These are phyloP conservation scores for Rhea americana DNA, from an alignment of 2,113 vertebrate species.

Conservation along the genomic window DNA sequence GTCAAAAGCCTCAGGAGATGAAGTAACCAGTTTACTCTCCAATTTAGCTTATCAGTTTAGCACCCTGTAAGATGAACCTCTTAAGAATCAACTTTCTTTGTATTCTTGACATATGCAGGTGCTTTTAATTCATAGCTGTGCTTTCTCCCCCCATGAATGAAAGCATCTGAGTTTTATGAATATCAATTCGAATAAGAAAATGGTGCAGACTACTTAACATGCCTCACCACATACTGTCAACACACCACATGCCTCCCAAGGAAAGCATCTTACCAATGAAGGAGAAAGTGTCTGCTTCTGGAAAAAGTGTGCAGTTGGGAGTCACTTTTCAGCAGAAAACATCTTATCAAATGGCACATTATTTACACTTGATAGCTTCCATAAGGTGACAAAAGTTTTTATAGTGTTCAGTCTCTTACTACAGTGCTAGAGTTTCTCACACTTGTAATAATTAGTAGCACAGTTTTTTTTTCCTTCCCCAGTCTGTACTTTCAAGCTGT, in stretches of 20 bases:
- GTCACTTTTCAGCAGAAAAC: slow-evolving; percentile 21
- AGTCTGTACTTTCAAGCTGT: neutral
- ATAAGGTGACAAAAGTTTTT: neutral
- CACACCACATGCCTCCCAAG: neutral
- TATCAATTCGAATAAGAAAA: slow-evolving; percentile 58
- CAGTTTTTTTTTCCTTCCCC: neutral
- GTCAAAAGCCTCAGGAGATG: slow-evolving; percentile 20
- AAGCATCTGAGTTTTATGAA: slow-evolving; percentile 35
- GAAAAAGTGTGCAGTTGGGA: neutral
- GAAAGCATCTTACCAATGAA: neutral
- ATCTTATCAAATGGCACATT: slow-evolving; percentile 5
- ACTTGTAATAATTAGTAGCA: neutral
- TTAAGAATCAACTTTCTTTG: slow-evolving; percentile 50
- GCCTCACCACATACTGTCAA: slow-evolving; percentile 22
- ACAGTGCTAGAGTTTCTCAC: neutral
- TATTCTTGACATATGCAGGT: slow-evolving; percentile 26
- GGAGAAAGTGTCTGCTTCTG: neutral
- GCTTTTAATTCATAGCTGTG: slow-evolving; percentile 62
- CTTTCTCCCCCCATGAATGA: slow-evolving; percentile 8
- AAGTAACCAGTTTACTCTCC: slow-evolving; percentile 15
- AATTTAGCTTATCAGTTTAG: slow-evolving; percentile 15
- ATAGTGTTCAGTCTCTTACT: neutral
- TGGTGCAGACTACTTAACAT: slow-evolving; percentile 40
- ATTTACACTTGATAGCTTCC: neutral
- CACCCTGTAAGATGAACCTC: neutral